Evolutionary conservation across 2,113 vertebrate genomes (phyloP), one percentile per base, ranked within the genome.

Genomic region (Psettodes erumei): DNA sequence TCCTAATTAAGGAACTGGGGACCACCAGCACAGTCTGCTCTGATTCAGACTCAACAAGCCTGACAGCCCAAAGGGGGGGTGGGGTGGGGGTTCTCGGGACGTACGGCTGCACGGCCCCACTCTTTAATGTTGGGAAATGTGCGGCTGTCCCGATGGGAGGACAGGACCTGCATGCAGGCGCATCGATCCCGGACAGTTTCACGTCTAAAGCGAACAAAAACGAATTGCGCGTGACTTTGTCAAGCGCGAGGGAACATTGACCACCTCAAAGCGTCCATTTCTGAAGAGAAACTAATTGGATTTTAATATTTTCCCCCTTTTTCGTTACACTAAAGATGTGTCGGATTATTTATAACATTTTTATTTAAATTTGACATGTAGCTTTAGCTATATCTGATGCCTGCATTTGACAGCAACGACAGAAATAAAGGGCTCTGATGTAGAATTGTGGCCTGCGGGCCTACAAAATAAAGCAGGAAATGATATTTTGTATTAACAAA

Each of bases 1-100:
- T 93, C 87, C 93, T 93, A 94, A 96, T 96, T 96, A 96, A 92
- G 85, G 82, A 69, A 78, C 84, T 48, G 54, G 79, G 89, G 95
- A 95, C 95, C 95, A 96, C 95, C 95, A 93, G 92, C 93, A 86
- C 83, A 88, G 93, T 78, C 62, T 89, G 87, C 76, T 13, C 74
- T 59, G 91, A 72, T 79, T 56, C 63, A 47, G 70, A 81, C 71
- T 82, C 86, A 90, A 54, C 74, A 67, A 84, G 81, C 83, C 86
- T 33, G 67, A 60, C 78, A 73, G 76, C 83, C 77, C 70, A 62
- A 42, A 82, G n/a, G n/a, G n/a, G n/a, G n/a, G n/a, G n/a, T n/a
- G n/a, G n/a, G n/a, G n/a, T n/a, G n/a, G 84, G 63, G 90, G 80
- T 84, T 77, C 83, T 77, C 8, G n/a, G 76, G 66, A 71, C 79